These are phyloP conservation scores for Sorex araneus DNA, from an alignment of 2,113 vertebrate species.

Conservation along the genomic window DNA sequence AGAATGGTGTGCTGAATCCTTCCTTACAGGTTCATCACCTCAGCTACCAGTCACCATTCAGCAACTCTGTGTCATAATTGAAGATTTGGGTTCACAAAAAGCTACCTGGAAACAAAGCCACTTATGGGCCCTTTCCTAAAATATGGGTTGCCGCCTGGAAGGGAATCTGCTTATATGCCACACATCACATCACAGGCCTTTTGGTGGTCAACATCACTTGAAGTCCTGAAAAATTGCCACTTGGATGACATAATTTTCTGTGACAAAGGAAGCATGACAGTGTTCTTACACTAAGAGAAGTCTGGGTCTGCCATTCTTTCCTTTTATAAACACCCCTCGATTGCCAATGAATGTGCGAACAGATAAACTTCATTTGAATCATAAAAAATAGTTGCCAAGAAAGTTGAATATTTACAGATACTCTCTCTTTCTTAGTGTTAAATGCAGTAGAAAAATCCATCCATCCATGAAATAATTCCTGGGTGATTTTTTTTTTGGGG, in stretches of 20 bases:
- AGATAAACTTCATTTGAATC: conserved; percentile 67
- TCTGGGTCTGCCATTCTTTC: conserved; percentile 29
- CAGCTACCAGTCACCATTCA: conserved; percentile 85
- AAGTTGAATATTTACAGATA: conserved; percentile 56
- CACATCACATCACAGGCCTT: conserved; percentile 66
- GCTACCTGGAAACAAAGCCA: conserved; percentile 86
- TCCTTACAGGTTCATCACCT: conserved; percentile 89
- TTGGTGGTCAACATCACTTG: conserved; percentile 55
- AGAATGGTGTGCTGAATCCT: conserved; percentile 85
- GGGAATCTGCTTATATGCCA: conserved; percentile 70
- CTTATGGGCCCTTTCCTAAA: conserved; percentile 73
- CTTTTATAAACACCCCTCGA: conserved; percentile 52
- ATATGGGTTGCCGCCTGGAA: conserved; percentile 61
- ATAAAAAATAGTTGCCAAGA: conserved; percentile 52
- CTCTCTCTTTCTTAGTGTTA: conserved; percentile 20
- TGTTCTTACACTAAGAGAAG: conserved; percentile 27
- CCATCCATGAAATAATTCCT: conserved; percentile 17
- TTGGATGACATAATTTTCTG: conserved; percentile 64
- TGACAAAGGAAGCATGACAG: conserved; percentile 44
- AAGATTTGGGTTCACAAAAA: conserved; percentile 85
- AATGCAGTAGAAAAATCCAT: conserved; percentile 34
- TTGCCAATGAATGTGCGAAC: conserved; percentile 69
- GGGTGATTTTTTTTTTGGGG: background rate
- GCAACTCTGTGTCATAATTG: conserved; percentile 85
- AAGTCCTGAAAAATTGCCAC: conserved; percentile 78